Base-by-base conservation (phyloP, 1,140 invertebrate genomes). In the Leptopilina clavipes region DNA sequence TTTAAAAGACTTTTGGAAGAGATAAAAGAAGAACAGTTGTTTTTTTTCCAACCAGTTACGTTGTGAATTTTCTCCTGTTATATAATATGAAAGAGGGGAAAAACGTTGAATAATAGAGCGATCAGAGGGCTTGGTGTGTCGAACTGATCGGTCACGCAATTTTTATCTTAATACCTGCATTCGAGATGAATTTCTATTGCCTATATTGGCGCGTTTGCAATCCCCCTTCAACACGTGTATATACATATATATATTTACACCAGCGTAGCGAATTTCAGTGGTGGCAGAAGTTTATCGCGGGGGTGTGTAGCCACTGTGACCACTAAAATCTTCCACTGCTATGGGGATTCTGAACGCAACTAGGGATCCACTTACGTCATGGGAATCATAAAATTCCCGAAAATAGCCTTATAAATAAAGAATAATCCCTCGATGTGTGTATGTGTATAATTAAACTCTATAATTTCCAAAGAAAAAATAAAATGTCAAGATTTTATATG, bases 291-390 rank as follows among this genome's bases (percentile, higher is more conserved):
- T 88, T 88, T 88, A 87, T 88, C 86, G 86, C 81, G 84, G 87
- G 87, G 87, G 88, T 85, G 85, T 86, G 84, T 85, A 89, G 83
- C 84, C 87, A 89, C 87, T 89, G 88, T 89, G 83, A 88, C 88
- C 85, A 86, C 86, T 87, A 87, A 88, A 89, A 87, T 76, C 83
- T 79, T 75, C 76, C 70, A 78, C 19, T 71, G 59, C 48, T 52
- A 40, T 40, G 14, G 71, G 45, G 45, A 71, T 52, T 65, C 25
- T 54, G 70, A 43, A 59, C 37, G n/a, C n/a, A 73, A 18, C 40
- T 70, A 75, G 76, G 75, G 75, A 71, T 73, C 71, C 59, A 81
- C 78, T 84, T 82, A 77, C 85, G 83, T 82, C 82, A 86, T 88
- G 86, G 83, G 85, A 89, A 89, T 80, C 84, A 76, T 84, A 80